Percentiles rank a stretch among this genome's conserved stretches.
Evolutionary conservation across 2,113 vertebrate species (phyloP).

Genomic region (Pimephales promelas): DNA sequence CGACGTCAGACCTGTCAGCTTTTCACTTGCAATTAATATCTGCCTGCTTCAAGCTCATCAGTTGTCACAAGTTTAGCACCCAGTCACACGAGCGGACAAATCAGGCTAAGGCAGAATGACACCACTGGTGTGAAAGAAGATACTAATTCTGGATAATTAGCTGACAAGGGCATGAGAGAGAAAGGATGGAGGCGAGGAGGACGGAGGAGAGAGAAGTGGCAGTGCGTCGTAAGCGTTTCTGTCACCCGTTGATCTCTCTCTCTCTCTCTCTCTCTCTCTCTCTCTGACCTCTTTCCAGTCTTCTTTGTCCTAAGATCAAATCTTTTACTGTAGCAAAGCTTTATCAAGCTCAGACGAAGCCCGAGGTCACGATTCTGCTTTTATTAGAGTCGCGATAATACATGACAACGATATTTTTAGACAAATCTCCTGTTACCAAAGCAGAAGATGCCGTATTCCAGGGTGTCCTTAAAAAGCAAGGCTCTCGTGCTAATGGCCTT

Average conservation of each 20-base stretch:
- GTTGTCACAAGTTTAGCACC: slow-evolving; percentile 80
- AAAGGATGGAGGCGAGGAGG: slow-evolving; percentile 46
- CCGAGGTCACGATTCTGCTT: neutral
- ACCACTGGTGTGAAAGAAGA: slow-evolving; percentile 82
- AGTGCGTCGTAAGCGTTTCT: slow-evolving; percentile 71
- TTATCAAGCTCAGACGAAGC: neutral
- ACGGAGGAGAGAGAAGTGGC: slow-evolving; percentile 63
- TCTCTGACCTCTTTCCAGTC: slow-evolving; percentile 62
- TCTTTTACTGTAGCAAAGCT: neutral
- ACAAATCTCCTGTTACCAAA: neutral
- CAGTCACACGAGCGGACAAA: slow-evolving; percentile 74
- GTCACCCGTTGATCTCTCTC: slow-evolving; percentile 61
- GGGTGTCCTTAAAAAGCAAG: neutral
- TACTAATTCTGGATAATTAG: slow-evolving; percentile 84
- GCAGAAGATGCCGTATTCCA: neutral
- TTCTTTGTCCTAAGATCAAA: slow-evolving; percentile 38
- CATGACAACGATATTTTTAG: slow-evolving; percentile 17
- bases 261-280: slow-evolving; percentile 17
- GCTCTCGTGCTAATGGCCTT: neutral
- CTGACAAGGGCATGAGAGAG: slow-evolving; percentile 74
- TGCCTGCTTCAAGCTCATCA: slow-evolving; percentile 74
- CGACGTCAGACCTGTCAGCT: slow-evolving; percentile 75
- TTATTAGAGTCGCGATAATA: neutral
- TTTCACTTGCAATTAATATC: slow-evolving; percentile 81
- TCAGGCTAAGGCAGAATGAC: slow-evolving; percentile 79